Evolutionary conservation across 2,888 invertebrate species (phyloP).

Genomic region (Apantesis nais): DNA sequence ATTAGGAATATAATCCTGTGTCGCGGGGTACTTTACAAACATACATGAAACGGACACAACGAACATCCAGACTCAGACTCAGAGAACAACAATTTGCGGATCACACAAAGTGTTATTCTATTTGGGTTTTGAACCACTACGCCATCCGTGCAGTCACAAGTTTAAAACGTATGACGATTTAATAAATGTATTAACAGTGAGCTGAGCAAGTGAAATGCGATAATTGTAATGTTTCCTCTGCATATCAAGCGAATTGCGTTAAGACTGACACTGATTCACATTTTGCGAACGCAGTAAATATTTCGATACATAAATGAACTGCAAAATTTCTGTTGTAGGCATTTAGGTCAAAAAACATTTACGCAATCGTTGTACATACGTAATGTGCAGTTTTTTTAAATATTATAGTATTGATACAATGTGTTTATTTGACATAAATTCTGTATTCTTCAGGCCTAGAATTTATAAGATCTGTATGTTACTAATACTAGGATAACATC

Average conservation of each 20-base stretch:
- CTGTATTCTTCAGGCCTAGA: neutral
- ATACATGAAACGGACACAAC: too few species aligned
- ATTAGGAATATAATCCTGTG: too few species aligned
- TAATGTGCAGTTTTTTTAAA: neutral
- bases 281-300: slow-evolving; percentile 23
- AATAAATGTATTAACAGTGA: slow-evolving; percentile 13
- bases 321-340: slow-evolving; percentile 13
- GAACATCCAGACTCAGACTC: too few species aligned
- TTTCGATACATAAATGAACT: slow-evolving; percentile 16
- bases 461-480: neutral
- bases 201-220: slow-evolving; percentile 23
- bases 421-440: neutral
- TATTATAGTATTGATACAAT: neutral
- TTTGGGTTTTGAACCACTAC: too few species aligned
- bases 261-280: slow-evolving; percentile 17
- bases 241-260: slow-evolving; percentile 23
- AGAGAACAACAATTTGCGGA: too few species aligned
- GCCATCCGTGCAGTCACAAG: too few species aligned
- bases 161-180: neutral
- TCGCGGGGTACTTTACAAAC: too few species aligned
- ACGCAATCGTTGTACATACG: slow-evolving; percentile 13
- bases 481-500: too few species aligned
- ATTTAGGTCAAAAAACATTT: slow-evolving; percentile 19
- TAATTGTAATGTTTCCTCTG: slow-evolving; percentile 25
- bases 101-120: too few species aligned